Base-by-base conservation (phyloP, 2,888 invertebrate genomes). In the Brachyptera risi region DNA sequence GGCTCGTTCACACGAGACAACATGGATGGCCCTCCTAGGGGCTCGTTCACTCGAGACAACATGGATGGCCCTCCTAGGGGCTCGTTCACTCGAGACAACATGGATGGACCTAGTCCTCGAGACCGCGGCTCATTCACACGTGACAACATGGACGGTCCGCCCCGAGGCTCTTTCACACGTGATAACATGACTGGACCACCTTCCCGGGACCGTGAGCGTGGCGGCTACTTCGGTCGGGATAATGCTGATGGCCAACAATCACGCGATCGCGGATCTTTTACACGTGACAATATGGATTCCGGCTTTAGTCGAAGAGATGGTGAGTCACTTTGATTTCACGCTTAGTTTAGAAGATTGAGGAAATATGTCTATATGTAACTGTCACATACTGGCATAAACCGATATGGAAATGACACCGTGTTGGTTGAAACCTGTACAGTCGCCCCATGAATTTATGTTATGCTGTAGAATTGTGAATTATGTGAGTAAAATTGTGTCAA, bases 211-310 rank as follows among this genome's bases (percentile, higher is more conserved):
- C 64, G 67, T 27, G 66, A 64, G 23, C 65, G 65, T 11, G 65
- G 60, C 71, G n/a, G n/a, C n/a, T 72, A 68, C 61, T 65, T 58
- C 72, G 11, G 64, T 66, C 47, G 62, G 42, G 58, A 31, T 57
- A 62, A 35, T 62, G 65, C 57, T 26, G 59, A 60, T 3, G 19
- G 17, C 11, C n/a, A n/a, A n/a, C n/a, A n/a, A n/a, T n/a, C n/a
- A n/a, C n/a, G n/a, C 2, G 57, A 57, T 23, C 57, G 57, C 13
- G 57, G 57, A 31, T n/a, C 31, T 17, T 57, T 44, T n/a, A 42
- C 42, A 7, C 7, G 54, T 9, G 54, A 54, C 21, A 54, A 54
- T 23, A 51, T 51, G 50, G 54, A 54, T 37, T 19, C 21, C 2
- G 37, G 37, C 2, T 54, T 21, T 15, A 19, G 37, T n/a, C 31